phyloP scores from a whole-genome alignment of 2,888 invertebrate species.

The Lasioglossum figueresi region DNA sequence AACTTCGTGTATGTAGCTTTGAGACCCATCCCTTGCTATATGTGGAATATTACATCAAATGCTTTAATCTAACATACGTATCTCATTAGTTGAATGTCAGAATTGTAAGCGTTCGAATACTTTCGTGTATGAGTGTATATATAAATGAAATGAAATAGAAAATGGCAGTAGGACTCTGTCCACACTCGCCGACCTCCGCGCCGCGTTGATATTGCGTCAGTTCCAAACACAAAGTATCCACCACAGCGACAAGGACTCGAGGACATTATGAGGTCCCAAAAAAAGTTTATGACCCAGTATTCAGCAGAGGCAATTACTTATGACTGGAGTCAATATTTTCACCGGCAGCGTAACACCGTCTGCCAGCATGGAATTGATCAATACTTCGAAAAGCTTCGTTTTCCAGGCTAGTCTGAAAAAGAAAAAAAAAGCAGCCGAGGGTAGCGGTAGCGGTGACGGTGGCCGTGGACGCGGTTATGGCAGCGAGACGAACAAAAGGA shows the following conservation, averaged over 20 bases:
- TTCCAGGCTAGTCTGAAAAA: slow-evolving; percentile 34
- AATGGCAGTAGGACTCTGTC: too few relatives aligned
- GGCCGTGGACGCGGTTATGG: slow-evolving; percentile 16
- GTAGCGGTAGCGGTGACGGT: background rate
- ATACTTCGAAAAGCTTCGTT: slow-evolving; percentile 56
- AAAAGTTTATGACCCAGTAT: background rate
- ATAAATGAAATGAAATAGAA: too few relatives aligned
- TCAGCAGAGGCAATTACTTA: background rate
- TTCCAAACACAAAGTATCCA: background rate
- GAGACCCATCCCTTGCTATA: too few relatives aligned
- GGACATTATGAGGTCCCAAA: background rate
- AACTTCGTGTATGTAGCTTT: too few relatives aligned
- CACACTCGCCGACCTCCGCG: too few relatives aligned
- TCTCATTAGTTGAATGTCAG: too few relatives aligned
- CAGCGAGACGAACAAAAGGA: slow-evolving; percentile 21
- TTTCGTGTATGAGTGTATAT: too few relatives aligned
- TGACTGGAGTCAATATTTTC: slow-evolving; percentile 3
- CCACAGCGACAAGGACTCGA: background rate
- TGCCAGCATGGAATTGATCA: slow-evolving; percentile 55
- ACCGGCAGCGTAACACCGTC: slow-evolving; percentile 23
- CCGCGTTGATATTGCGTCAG: background rate
- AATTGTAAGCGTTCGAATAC: too few relatives aligned
- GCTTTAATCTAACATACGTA: too few relatives aligned
- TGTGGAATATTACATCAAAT: too few relatives aligned
- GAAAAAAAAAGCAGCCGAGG: slow-evolving; percentile 35